These are phyloP conservation scores for Diachasma alloeum DNA, from an alignment of 1,140 invertebrate genomes.

Conservation along the genomic window DNA sequence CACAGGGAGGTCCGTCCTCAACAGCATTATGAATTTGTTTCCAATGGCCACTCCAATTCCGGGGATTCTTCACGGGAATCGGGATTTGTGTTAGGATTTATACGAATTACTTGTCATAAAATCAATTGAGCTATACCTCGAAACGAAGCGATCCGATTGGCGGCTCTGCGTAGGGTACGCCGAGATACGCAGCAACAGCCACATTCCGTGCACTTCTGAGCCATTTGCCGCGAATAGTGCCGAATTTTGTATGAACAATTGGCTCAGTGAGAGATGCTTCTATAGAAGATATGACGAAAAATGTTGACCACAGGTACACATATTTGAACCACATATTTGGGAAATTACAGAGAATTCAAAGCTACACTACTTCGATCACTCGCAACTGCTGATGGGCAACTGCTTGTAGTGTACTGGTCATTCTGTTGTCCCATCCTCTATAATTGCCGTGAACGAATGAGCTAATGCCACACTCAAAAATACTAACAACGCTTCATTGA, in stretches of 20 bases:
- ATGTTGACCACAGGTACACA: not conserved
- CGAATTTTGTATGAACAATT: slow-evolving; percentile 43
- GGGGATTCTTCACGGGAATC: slow-evolving; percentile 44
- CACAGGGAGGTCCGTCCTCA: slow-evolving; percentile 51
- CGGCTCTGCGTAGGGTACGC: slow-evolving; percentile 54
- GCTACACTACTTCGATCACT: not conserved
- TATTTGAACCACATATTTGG: not conserved
- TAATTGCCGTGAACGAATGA: not conserved
- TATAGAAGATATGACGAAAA: slow-evolving; percentile 9
- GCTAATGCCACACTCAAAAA: not conserved
- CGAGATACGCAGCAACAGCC: slow-evolving; percentile 47
- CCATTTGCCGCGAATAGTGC: slow-evolving; percentile 47
- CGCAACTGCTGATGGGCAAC: not conserved
- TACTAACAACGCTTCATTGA: not conserved
- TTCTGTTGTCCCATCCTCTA: not conserved
- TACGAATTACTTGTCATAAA: not conserved
- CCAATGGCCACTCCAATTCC: slow-evolving; percentile 51
- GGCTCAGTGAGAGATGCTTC: slow-evolving; percentile 8
- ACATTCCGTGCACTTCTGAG: slow-evolving; percentile 20
- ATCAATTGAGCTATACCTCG: slow-evolving; percentile 37
- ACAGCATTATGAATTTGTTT: slow-evolving; percentile 45
- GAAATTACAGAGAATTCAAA: not conserved
- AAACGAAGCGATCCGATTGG: slow-evolving; percentile 50
- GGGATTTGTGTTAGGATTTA: not conserved
- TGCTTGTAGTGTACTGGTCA: not conserved